These are phyloP conservation scores for Malurus melanocephalus DNA, from an alignment of 2,113 vertebrate genomes.

Conservation along the genomic window DNA sequence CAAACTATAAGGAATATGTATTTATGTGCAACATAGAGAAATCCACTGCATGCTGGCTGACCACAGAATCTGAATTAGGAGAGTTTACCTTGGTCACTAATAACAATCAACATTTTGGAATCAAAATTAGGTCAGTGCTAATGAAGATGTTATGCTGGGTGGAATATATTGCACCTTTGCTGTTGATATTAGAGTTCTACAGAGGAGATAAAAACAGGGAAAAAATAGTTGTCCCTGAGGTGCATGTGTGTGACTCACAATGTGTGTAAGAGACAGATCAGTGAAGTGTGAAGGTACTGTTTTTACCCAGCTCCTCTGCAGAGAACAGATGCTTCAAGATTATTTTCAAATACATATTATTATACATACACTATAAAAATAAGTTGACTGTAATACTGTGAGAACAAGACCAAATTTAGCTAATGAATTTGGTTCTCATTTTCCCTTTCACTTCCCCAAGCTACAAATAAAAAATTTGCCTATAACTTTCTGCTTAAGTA, in stretches of 20 bases:
- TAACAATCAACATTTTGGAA: not conserved
- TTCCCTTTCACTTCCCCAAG: not conserved
- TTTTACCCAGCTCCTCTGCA: not conserved
- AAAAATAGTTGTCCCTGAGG: constrained; percentile 3
- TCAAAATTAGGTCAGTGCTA: not conserved
- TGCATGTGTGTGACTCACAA: not conserved
- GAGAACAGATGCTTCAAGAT: not conserved
- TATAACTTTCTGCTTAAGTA: not conserved
- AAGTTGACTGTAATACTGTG: not conserved
- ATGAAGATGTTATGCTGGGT: not conserved
- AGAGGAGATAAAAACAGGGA: not conserved
- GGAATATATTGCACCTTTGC: not conserved
- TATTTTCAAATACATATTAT: not conserved
- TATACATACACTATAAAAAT: not conserved
- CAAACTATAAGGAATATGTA: not conserved
- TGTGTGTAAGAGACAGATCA: not conserved
- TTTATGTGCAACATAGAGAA: not conserved
- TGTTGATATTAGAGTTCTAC: not conserved
- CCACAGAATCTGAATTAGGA: not conserved
- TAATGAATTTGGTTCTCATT: not conserved
- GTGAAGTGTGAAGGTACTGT: not conserved
- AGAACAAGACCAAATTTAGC: not conserved
- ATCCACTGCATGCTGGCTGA: not conserved
- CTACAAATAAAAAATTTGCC: not conserved
- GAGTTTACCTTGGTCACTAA: not conserved